phyloP scores from a whole-genome alignment of 2,888 invertebrate species.

The Steinernema carpocapsae region DNA sequence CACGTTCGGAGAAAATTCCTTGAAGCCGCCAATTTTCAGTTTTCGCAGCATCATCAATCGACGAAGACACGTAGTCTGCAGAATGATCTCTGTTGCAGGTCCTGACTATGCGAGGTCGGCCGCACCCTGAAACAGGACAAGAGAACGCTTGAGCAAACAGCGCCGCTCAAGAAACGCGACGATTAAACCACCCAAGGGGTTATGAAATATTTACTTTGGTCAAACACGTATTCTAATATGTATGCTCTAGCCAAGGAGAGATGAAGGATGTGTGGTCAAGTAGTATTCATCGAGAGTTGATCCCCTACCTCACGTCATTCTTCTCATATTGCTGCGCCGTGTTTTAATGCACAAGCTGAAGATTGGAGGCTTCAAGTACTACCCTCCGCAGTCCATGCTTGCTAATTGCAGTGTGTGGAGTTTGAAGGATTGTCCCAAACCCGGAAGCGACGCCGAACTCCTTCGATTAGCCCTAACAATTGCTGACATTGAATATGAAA shows the following conservation, averaged over 20 bases:
- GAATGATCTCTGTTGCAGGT: too few relatives aligned
- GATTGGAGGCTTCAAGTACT: conserved; percentile 13
- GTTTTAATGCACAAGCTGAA: too few relatives aligned
- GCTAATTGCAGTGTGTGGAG: neutral
- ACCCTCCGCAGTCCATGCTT: neutral
- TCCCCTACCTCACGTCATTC: too few relatives aligned
- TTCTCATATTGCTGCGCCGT: too few relatives aligned
- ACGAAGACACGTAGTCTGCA: neutral
- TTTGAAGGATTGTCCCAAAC: neutral
- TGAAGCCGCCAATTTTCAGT: conserved; percentile 7
- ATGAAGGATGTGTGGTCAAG: too few relatives aligned
- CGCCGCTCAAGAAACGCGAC: too few relatives aligned
- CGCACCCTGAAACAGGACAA: neutral
- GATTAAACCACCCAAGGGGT: neutral
- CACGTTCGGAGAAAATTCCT: neutral
- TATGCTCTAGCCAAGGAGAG: too few relatives aligned
- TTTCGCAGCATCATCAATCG: neutral
- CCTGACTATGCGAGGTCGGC: neutral
- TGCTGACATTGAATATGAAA: neutral
- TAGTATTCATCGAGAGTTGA: too few relatives aligned
- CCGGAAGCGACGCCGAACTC: conserved; percentile 5
- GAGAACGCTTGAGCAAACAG: neutral
- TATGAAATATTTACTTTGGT: neutral
- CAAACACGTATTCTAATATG: conserved; percentile 8
- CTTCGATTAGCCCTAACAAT: neutral